Evolutionary conservation across 2,113 vertebrate genomes (phyloP).

Genomic region (Steatornis caripensis): DNA sequence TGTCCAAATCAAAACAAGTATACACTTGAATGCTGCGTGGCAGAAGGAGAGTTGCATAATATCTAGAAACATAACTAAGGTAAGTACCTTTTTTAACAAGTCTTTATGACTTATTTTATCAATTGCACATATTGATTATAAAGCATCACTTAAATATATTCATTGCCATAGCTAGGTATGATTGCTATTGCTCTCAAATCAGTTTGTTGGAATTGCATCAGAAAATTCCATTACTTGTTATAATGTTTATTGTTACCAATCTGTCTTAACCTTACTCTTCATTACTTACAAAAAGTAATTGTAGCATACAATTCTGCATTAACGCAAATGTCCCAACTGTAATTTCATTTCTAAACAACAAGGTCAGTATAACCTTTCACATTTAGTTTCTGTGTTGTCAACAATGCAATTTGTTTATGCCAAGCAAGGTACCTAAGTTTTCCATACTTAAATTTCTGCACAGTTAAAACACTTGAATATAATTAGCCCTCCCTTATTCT

Average conservation of each 20-base stretch:
- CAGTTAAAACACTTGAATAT: background rate
- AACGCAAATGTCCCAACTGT: background rate
- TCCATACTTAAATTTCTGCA: background rate
- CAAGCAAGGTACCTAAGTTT: background rate
- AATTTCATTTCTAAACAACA: constrained; percentile 17
- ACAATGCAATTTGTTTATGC: background rate
- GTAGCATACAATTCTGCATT: background rate
- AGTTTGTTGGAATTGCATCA: background rate
- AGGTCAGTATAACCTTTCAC: constrained; percentile 12
- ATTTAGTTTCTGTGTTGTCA: background rate
- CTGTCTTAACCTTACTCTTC: background rate
- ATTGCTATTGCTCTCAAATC: background rate
- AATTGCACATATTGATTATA: background rate
- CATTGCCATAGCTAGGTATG: background rate
- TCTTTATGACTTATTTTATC: background rate
- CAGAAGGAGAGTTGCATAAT: background rate
- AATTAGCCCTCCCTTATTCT: background rate
- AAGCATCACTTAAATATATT: background rate
- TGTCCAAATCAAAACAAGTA: background rate
- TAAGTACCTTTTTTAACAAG: background rate
- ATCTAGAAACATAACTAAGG: background rate
- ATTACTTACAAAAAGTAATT: background rate
- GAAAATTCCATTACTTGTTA: background rate
- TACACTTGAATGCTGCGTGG: background rate
- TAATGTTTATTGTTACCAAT: background rate